Percentiles rank a stretch among this genome's conserved stretches.
phyloP scores from a whole-genome alignment of 2,797 vertebrate genomes.

The Meda fulgida region DNA sequence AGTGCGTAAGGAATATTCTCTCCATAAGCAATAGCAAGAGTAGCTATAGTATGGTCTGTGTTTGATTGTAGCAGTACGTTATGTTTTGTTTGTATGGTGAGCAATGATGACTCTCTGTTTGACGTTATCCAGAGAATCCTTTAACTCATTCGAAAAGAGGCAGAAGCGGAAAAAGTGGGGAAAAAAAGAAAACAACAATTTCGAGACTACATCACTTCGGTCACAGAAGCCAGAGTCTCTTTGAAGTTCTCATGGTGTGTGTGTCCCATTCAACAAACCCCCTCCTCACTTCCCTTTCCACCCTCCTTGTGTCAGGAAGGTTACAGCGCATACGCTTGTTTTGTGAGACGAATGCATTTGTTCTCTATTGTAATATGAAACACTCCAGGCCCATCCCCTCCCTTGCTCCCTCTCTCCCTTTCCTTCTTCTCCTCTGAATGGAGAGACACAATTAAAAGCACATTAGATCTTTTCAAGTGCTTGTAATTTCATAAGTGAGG shows the following conservation, averaged over 20 bases:
- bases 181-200: conserved; percentile 40
- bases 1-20: conserved; percentile 27
- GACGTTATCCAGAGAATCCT: conserved; percentile 56
- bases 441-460: conserved; percentile 83
- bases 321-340: conserved; percentile 69
- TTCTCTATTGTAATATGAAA: conserved; percentile 80
- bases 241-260: conserved; percentile 64
- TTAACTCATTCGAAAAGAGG: conserved; percentile 58
- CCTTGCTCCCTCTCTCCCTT: conserved; percentile 66
- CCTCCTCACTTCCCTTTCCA: conserved; percentile 62
- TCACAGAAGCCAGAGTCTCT: conserved; percentile 54
- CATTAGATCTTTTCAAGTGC: conserved; percentile 86
- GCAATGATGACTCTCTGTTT: conserved; percentile 46
- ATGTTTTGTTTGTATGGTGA: conserved; percentile 39
- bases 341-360: conserved; percentile 65
- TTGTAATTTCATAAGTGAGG: conserved; percentile 84
- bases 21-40: background rate
- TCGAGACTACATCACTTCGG: conserved; percentile 53
- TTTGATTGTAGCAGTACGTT: conserved; percentile 7
- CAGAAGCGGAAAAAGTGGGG: conserved; percentile 44
- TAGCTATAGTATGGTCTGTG: conserved; percentile 5
- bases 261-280: conserved; percentile 59
- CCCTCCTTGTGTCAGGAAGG: conserved; percentile 74
- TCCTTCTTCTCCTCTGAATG: conserved; percentile 76
- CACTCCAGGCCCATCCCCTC: conserved; percentile 69